Percentiles rank a stretch among this genome's conserved stretches.
Evolutionary conservation across 2,113 vertebrate genomes (phyloP).

Genomic region (Zosterops lateralis): DNA sequence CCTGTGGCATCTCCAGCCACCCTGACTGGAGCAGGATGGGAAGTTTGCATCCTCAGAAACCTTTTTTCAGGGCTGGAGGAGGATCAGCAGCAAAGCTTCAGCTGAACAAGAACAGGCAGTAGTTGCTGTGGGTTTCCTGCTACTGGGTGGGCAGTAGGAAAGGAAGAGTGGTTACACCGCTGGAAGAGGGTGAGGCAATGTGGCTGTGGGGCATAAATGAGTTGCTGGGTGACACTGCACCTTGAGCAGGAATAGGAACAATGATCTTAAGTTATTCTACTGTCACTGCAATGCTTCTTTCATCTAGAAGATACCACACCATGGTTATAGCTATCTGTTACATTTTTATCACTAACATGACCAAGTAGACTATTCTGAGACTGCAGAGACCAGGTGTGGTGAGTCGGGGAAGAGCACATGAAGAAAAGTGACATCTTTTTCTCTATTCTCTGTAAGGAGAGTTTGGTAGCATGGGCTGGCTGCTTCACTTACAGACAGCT

Average conservation of each 20-base stretch:
- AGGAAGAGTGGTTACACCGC: background rate
- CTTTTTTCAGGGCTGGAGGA: background rate
- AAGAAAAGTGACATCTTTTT: background rate
- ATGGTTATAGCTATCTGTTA: background rate
- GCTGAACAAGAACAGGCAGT: background rate
- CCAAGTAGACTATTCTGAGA: background rate
- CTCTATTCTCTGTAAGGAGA: background rate
- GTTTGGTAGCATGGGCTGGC: background rate
- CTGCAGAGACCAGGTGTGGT: background rate
- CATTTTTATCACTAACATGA: accelerated
- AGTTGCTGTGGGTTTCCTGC: background rate
- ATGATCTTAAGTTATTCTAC: background rate
- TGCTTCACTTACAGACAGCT: background rate
- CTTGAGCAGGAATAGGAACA: background rate
- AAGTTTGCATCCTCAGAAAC: background rate
- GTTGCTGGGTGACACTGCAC: background rate
- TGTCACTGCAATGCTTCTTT: background rate
- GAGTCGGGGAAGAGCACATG: background rate
- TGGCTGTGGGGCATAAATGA: background rate
- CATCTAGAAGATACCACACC: background rate
- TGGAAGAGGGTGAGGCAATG: background rate
- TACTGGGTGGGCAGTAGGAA: background rate
- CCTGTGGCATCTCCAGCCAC: background rate
- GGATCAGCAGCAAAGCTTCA: background rate
- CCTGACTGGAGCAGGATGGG: background rate